These are phyloP conservation scores for Platichthys stellatus DNA, from an alignment of 2,113 vertebrate species.

Conservation along the genomic window DNA sequence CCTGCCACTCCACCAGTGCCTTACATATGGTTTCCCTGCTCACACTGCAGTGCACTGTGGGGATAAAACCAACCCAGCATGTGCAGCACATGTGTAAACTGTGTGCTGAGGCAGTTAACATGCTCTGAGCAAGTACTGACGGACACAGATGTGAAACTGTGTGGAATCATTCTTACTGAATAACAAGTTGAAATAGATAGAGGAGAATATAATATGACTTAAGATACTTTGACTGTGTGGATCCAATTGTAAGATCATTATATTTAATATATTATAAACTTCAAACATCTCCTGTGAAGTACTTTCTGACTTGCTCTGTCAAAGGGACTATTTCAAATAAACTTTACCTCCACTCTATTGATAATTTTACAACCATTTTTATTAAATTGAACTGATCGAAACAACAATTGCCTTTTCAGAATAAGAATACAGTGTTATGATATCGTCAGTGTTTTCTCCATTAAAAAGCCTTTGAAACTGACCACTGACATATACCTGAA, in stretches of 20 bases:
- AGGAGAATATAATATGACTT: neutral
- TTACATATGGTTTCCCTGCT: constrained; percentile 4
- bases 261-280: neutral
- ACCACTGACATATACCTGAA: neutral
- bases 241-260: neutral
- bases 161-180: neutral
- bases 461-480: neutral
- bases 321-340: neutral
- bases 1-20: neutral
- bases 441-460: neutral
- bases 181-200: neutral
- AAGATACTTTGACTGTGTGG: neutral
- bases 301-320: too few species aligned
- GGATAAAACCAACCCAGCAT: too few species aligned
- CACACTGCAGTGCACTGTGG: neutral
- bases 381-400: neutral
- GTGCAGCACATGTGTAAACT: neutral
- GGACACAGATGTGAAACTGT: constrained; percentile 1
- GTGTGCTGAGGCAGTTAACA: neutral
- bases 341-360: neutral
- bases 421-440: neutral
- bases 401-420: neutral
- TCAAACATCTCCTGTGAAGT: too few species aligned
- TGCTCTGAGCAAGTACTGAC: constrained; percentile 8
- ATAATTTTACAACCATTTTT: neutral